These are phyloP conservation scores for Sylvia atricapilla DNA, from an alignment of 2,113 vertebrate species.

Conservation along the genomic window DNA sequence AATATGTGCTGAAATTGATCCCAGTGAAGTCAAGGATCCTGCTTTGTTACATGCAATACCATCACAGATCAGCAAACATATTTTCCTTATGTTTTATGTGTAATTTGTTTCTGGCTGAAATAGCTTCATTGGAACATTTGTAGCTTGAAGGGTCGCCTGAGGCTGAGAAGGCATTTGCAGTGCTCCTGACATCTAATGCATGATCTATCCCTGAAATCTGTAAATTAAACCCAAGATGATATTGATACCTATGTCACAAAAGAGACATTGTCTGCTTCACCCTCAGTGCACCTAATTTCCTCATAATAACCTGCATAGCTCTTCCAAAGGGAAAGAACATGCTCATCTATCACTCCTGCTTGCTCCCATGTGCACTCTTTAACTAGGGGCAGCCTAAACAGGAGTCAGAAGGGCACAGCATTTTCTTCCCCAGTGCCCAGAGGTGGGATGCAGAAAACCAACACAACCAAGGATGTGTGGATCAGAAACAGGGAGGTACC, in stretches of 20 bases:
- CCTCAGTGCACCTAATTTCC: not conserved
- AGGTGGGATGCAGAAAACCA: not conserved
- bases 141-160: constrained; percentile 20
- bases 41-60: not conserved
- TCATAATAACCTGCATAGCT: not conserved
- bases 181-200: not conserved
- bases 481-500: not conserved
- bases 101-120: not conserved
- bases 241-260: not conserved
- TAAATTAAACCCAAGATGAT: not conserved
- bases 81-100: not conserved
- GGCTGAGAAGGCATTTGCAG: constrained; percentile 17
- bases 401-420: not conserved
- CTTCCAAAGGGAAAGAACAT: not conserved
- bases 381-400: not conserved
- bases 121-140: not conserved
- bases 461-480: not conserved
- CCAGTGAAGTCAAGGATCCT: not conserved
- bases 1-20: not conserved
- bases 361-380: rapidly evolving
- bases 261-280: not conserved
- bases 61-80: not conserved
- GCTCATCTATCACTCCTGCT: not conserved
- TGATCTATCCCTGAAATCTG: not conserved
- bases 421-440: not conserved